Percentiles rank a stretch among this genome's conserved stretches.
These are phyloP conservation scores for Percopsis omiscomaycus DNA, from an alignment of 2,797 vertebrate genomes.

Conservation along the genomic window DNA sequence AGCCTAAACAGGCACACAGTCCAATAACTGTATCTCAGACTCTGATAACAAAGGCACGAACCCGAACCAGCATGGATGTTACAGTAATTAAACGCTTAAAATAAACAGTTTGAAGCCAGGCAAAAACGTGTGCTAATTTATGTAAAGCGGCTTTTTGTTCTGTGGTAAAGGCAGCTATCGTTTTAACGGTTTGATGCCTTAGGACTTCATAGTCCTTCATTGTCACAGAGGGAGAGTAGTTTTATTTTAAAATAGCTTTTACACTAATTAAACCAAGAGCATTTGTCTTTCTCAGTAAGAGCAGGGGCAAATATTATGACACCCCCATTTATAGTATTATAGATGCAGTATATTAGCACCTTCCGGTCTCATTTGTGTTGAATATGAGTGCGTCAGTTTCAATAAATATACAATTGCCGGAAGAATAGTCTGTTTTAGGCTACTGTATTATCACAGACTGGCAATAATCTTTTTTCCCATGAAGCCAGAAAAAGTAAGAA, in stretches of 20 bases:
- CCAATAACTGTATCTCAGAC: no score
- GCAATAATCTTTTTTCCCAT: not conserved
- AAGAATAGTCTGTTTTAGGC: not conserved
- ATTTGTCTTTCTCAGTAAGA: no score
- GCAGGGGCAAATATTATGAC: no score
- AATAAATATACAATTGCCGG: not conserved
- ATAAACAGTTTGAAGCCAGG: no score
- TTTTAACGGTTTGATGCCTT: no score
- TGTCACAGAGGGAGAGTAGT: no score
- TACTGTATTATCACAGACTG: not conserved
- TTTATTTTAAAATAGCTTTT: no score
- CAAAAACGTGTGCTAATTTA: not conserved
- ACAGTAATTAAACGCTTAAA: not conserved
- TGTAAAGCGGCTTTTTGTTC: not conserved
- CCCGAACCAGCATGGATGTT: not conserved
- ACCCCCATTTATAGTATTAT: no score
- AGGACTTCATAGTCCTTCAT: no score
- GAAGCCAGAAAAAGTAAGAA: not conserved
- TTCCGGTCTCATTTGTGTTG: not conserved
- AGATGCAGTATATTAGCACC: not conserved
- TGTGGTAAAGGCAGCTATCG: not conserved
- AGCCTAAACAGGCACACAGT: no score
- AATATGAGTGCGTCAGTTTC: not conserved
- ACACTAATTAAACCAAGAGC: no score
- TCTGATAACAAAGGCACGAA: no score